Base-by-base conservation (phyloP, 2,888 invertebrate species). In the Phaonia tiefii region DNA sequence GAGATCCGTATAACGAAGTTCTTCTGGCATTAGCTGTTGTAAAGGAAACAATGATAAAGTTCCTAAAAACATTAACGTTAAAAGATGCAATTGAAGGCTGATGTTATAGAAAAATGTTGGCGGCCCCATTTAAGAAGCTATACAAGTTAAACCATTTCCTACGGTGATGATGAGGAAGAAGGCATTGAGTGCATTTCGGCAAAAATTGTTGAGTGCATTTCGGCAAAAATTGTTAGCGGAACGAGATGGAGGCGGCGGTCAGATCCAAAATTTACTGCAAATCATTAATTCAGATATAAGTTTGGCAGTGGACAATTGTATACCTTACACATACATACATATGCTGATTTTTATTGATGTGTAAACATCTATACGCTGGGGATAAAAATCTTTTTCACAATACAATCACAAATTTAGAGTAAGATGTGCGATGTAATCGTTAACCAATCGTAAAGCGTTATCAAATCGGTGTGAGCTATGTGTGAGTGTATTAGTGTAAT, bases 11-110 rank as follows among this genome's bases (percentile, higher is more conserved):
- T n/a, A 46, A n/a, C 10, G n/a, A 46, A 46, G n/a, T 11, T 46
- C 46, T 46, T 4, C 46, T 46, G 46, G 46, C 46, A 46, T 46
- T 46, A 46, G 46, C 46, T n/a, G n/a, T n/a, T n/a, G n/a, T n/a
- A n/a, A n/a, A n/a, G n/a, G n/a, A n/a, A n/a, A n/a, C n/a, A n/a
- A n/a, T n/a, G n/a, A n/a, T n/a, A 46, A 3, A 46, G 46, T 46
- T 46, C 46, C 46, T 46, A 46, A 46, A 46, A 46, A n/a, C 46
- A 46, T 46, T 46, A 46, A 46, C 46, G 7, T 46, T 46, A n/a
- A 46, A 46, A 46, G 46, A 46, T 46, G 46, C 46, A 46, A 46
- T 46, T n/a, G 46, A 46, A 46, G n/a, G 15, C 5, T 46, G 46
- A n/a, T n/a, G n/a, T n/a, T n/a, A n/a, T n/a, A n/a, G n/a, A n/a